These are phyloP conservation scores for Virgularia gustaviana DNA, from an alignment of 92 coral and sea anemone species.

Conservation along the genomic window DNA sequence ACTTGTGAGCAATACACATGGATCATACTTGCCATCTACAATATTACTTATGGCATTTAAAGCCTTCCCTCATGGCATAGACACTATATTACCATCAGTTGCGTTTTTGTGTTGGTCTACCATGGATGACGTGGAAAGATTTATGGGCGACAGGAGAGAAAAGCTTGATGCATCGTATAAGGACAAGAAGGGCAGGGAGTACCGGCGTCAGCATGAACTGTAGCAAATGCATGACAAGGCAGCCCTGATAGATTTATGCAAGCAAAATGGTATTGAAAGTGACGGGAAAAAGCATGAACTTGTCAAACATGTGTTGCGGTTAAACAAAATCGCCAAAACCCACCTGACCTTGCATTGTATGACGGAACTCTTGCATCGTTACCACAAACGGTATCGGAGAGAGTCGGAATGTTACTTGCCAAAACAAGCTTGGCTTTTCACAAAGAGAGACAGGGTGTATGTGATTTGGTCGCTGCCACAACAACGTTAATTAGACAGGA, in stretches of 20 bases:
- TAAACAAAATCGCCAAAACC: conserved; percentile 8
- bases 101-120: conserved; percentile 59
- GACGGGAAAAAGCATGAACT: too few relatives aligned
- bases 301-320: too few relatives aligned
- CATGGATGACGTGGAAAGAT: conserved; percentile 33
- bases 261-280: too few relatives aligned
- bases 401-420: conserved; percentile 47
- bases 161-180: too few relatives aligned
- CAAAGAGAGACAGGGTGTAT: conserved; percentile 40
- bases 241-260: too few relatives aligned
- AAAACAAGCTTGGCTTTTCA: conserved; percentile 47
- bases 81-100: conserved; percentile 27
- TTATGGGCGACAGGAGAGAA: conserved; percentile 34
- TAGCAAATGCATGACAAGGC: conserved; percentile 35
- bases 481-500: conserved; percentile 18
- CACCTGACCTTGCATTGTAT: conserved; percentile 47
- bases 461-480: conserved; percentile 31
- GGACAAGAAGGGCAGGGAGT: conserved; percentile 50
- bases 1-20: too few relatives aligned
- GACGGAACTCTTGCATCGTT: conserved; percentile 34
- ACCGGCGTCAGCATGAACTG: conserved; percentile 60
- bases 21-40: too few relatives aligned
- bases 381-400: conserved; percentile 50
- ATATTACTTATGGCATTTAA: conserved; percentile 51
- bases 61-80: conserved; percentile 35